phyloP scores from a whole-genome alignment of 1,140 invertebrate genomes.

The Drosophila baimaii region DNA sequence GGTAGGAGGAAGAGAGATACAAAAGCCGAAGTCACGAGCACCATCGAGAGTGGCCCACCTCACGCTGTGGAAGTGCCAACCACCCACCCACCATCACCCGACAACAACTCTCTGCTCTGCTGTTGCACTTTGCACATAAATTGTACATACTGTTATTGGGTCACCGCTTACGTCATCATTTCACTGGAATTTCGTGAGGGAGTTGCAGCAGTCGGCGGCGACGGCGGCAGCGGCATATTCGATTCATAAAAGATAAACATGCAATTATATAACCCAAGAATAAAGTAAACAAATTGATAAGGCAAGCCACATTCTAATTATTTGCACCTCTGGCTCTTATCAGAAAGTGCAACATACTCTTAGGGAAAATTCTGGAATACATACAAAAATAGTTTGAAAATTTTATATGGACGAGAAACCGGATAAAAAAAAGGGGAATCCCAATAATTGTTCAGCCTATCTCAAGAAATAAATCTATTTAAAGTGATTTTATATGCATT shows the following conservation, averaged over 20 bases:
- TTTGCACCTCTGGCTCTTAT: background rate
- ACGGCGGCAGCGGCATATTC: too few species aligned
- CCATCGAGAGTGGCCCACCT: conserved; percentile 54
- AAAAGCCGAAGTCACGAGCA: conserved; percentile 75
- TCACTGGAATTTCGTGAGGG: conserved; percentile 66
- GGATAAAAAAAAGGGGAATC: background rate
- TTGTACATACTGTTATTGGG: conserved; percentile 72
- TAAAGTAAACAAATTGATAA: conserved; percentile 23
- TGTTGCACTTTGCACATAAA: conserved; percentile 47
- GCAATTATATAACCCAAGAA: conserved; percentile 39
- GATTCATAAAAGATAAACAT: conserved; percentile 57
- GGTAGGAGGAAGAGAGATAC: conserved; percentile 51
- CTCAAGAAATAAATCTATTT: too few species aligned
- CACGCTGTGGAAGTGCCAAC: conserved; percentile 19
- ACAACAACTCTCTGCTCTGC: conserved; percentile 23
- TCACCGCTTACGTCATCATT: conserved; percentile 77
- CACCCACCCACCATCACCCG: background rate
- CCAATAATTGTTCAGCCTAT: background rate
- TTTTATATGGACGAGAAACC: too few species aligned
- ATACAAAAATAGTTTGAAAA: too few species aligned
- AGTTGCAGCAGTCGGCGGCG: conserved; percentile 30
- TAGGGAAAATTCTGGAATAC: conserved; percentile 9
- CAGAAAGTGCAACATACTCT: background rate
- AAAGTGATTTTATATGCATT: too few species aligned
- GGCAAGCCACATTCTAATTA: background rate